Percentiles rank a stretch among this genome's conserved stretches.
Conservation (phyloP, 1,140 invertebrate genomes). For the Drosophila navojoa region DNA sequence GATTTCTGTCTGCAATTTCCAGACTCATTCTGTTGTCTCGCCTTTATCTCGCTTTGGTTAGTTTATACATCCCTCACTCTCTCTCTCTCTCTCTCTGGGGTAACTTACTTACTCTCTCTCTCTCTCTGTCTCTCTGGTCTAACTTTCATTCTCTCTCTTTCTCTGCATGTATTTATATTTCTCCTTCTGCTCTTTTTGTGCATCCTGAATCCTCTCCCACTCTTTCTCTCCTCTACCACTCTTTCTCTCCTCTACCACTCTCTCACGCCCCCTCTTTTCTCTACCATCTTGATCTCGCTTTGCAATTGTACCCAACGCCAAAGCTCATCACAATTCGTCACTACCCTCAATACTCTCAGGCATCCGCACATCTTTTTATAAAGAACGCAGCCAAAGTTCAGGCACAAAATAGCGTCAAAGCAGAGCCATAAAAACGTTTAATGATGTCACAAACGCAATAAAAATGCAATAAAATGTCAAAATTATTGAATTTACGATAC, state of each 20-base stretch:
- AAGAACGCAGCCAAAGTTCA: constrained; percentile 57
- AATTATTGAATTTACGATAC: constrained; percentile 84
- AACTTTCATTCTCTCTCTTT: neutral
- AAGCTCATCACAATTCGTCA: constrained; percentile 3
- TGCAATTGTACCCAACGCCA: neutral
- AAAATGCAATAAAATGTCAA: constrained; percentile 84
- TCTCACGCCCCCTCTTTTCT: too few species aligned
- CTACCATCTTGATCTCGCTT: too few species aligned
- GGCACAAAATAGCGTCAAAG: constrained; percentile 77
- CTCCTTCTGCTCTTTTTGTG: neutral
- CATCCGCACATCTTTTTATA: constrained; percentile 19
- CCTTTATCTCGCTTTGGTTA: too few species aligned
- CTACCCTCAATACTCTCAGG: constrained; percentile 16
- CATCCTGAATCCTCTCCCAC: too few species aligned
- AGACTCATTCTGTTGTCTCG: too few species aligned
- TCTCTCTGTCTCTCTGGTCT: neutral
- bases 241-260: too few species aligned
- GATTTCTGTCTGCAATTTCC: too few species aligned
- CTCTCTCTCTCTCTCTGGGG: neutral
- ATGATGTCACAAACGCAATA: constrained; percentile 83
- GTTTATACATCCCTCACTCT: neutral
- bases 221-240: too few species aligned
- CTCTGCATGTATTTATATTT: neutral
- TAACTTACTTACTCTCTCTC: neutral
- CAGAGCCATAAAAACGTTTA: constrained; percentile 83